Evolutionary conservation across 2,888 invertebrate genomes (phyloP).

Genomic region (Drosophila lutescens): DNA sequence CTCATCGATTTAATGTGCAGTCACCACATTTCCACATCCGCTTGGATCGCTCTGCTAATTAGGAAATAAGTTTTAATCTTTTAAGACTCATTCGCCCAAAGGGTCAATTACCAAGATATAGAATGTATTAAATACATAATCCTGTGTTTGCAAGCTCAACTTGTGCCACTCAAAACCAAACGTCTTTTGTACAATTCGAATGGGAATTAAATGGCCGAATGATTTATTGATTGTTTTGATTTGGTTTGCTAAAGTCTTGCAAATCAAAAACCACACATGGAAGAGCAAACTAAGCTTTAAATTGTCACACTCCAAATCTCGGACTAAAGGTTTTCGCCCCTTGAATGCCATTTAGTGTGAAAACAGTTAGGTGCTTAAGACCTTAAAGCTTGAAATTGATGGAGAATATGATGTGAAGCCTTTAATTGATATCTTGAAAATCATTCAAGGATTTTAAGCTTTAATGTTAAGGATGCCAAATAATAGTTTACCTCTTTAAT

Average conservation of each 20-base stretch:
- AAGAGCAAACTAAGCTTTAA: not conserved
- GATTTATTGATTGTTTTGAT: constrained; percentile 1
- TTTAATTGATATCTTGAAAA: not conserved
- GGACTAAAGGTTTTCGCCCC: not conserved
- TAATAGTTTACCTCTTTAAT: not conserved
- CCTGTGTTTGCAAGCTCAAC: not conserved
- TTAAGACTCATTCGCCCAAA: constrained; percentile 5
- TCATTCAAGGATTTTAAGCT: not conserved
- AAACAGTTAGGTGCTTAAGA: not conserved
- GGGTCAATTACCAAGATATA: constrained; percentile 2
- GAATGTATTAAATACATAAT: not conserved
- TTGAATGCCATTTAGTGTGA: not conserved
- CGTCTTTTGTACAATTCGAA: not conserved
- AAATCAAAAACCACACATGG: not conserved
- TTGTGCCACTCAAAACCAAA: not conserved
- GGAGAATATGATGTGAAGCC: not conserved
- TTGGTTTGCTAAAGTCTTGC: not conserved
- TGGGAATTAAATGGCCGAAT: not conserved
- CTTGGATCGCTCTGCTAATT: constrained; percentile 13
- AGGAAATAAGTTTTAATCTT: constrained; percentile 3
- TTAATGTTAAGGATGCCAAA: no score
- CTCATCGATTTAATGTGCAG: constrained; percentile 24
- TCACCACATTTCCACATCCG: constrained; percentile 13
- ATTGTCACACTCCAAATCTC: not conserved
- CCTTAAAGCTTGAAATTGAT: not conserved